Evolutionary conservation across 2,888 invertebrate species (phyloP).

Genomic region (Amphipoea lucens): DNA sequence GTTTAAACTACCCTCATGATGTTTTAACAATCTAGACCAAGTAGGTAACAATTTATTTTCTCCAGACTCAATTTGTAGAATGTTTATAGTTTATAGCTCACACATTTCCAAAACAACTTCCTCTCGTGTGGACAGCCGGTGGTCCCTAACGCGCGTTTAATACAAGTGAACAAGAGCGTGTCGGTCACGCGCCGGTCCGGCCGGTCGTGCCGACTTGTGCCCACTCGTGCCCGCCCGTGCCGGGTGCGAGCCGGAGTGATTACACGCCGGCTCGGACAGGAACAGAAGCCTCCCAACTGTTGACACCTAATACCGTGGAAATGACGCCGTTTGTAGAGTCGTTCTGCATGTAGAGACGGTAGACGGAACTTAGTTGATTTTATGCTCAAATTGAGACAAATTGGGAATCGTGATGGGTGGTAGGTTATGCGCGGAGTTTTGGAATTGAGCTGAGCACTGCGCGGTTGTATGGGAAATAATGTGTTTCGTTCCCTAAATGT

Average conservation of each 20-base stretch:
- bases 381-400: conserved; percentile 50
- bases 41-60: background rate
- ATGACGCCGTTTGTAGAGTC: conserved; percentile 25
- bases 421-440: background rate
- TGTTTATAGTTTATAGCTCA: background rate
- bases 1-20: background rate
- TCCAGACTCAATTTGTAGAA: background rate
- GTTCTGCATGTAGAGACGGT: conserved; percentile 18
- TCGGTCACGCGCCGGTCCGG: conserved; percentile 31
- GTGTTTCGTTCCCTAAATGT: background rate
- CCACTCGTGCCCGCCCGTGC: conserved; percentile 27
- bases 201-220: conserved; percentile 22
- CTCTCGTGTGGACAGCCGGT: conserved; percentile 53
- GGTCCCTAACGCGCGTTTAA: conserved; percentile 61
- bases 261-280: conserved; percentile 41
- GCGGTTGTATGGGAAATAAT: too few species aligned
- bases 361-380: conserved; percentile 24
- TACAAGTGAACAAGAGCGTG: conserved; percentile 36
- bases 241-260: conserved; percentile 23
- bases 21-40: background rate
- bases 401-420: conserved; percentile 52
- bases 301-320: conserved; percentile 55
- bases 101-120: conserved; percentile 15
- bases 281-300: conserved; percentile 54
- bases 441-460: background rate